These are phyloP conservation scores for Xerus rutilus DNA, from an alignment of 2,797 vertebrate genomes.

Conservation along the genomic window DNA sequence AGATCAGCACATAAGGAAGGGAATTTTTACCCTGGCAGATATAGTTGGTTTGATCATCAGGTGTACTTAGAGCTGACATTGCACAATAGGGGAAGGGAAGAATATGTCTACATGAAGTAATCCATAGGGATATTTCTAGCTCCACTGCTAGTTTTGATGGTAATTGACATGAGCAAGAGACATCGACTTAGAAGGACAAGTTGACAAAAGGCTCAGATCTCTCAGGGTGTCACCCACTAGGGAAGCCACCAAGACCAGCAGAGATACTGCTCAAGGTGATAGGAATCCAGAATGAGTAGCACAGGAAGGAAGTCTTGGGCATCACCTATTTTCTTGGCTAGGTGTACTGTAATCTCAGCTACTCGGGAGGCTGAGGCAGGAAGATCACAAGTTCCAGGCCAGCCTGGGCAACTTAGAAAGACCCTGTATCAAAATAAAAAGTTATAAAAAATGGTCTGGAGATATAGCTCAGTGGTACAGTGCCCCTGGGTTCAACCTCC, in stretches of 20 bases:
- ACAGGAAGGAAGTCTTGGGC: neutral
- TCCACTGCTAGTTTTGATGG: neutral
- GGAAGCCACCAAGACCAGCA: neutral
- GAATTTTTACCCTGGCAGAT: neutral
- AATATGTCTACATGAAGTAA: neutral
- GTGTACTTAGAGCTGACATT: neutral
- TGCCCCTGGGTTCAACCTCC: too few species aligned
- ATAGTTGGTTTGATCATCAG: neutral
- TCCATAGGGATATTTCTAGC: too few species aligned
- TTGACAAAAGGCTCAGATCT: neutral
- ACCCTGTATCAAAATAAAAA: too few species aligned
- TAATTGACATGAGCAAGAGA: neutral
- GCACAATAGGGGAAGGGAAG: neutral
- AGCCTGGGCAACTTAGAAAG: too few species aligned
- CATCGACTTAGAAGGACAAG: neutral
- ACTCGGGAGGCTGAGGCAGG: too few species aligned
- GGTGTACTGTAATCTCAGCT: too few species aligned
- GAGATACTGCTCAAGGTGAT: neutral
- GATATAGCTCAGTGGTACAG: too few species aligned
- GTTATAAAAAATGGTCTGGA: too few species aligned
- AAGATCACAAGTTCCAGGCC: too few species aligned
- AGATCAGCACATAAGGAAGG: neutral
- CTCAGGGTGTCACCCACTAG: neutral
- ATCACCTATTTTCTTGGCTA: too few species aligned
- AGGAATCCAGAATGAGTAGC: neutral